A percentile compares a stretch with the other conserved stretches of the same genome.
These are phyloP conservation scores for Vidua macroura DNA, from an alignment of 2,113 vertebrate genomes.

Conservation along the genomic window DNA sequence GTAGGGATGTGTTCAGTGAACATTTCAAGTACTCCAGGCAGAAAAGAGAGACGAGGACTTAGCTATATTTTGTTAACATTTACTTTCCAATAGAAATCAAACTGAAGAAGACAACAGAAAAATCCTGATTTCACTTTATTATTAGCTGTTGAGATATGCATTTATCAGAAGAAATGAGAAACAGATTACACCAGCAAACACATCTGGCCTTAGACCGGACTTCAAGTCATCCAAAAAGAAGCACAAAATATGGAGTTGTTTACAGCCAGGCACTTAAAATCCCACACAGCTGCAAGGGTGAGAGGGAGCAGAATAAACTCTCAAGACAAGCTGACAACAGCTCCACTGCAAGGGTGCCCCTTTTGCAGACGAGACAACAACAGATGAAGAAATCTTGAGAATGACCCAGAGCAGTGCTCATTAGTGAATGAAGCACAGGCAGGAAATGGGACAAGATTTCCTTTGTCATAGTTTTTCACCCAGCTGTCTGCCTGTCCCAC, in stretches of 20 bases:
- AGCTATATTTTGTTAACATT: constrained; percentile 12
- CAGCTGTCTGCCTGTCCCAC: constrained; percentile 45
- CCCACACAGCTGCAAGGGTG: constrained; percentile 30
- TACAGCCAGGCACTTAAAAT: constrained; percentile 28
- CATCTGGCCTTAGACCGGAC: constrained; percentile 40
- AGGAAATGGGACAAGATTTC: constrained; percentile 44
- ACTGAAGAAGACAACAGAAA: constrained; percentile 26
- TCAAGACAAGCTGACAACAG: constrained; percentile 51
- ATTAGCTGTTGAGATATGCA: constrained; percentile 36
- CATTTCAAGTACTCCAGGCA: neutral
- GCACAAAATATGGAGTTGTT: constrained; percentile 21
- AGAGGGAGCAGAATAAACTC: constrained; percentile 50
- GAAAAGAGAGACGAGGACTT: neutral
- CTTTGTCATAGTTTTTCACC: constrained; percentile 55
- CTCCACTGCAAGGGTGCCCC: constrained; percentile 31
- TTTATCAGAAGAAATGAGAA: constrained; percentile 57
- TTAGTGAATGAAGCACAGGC: constrained; percentile 37
- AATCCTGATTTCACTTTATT: constrained; percentile 20
- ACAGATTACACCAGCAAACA: constrained; percentile 42
- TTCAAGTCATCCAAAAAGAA: constrained; percentile 39
- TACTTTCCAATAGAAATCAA: constrained; percentile 22
- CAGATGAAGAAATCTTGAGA: constrained; percentile 64
- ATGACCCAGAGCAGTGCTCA: constrained; percentile 39
- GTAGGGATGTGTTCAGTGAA: neutral
- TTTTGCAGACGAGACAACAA: constrained; percentile 52